These are phyloP conservation scores for Acronicta psi DNA, from an alignment of 2,888 invertebrate species.

Conservation along the genomic window DNA sequence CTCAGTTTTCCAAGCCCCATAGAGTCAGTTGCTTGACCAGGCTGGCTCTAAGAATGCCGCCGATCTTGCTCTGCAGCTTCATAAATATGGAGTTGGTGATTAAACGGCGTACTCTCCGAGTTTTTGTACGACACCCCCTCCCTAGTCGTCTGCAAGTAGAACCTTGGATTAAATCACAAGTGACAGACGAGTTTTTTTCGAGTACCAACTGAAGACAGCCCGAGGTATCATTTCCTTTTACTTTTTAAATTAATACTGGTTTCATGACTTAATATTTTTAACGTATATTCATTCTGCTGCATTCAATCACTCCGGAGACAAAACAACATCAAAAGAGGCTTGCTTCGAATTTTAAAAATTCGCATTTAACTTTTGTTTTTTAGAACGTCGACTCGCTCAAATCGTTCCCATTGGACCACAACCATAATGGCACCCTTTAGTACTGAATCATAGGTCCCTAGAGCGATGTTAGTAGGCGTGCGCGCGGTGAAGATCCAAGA, in stretches of 20 bases:
- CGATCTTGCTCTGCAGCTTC: constrained; percentile 72
- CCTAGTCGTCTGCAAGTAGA: constrained; percentile 44
- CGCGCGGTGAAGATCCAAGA: constrained; percentile 55
- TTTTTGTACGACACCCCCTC: constrained; percentile 71
- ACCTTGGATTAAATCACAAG: constrained; percentile 64
- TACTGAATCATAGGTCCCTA: constrained; percentile 65
- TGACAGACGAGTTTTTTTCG: constrained; percentile 46
- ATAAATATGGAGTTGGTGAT: constrained; percentile 85
- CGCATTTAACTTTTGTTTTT: not conserved
- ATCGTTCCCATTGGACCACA: constrained; percentile 51
- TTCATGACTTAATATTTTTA: too few relatives aligned
- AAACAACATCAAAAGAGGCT: constrained; percentile 24
- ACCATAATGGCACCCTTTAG: constrained; percentile 63
- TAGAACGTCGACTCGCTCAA: constrained; percentile 15
- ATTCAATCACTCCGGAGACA: constrained; percentile 22
- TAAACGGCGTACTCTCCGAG: constrained; percentile 73
- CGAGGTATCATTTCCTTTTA: constrained; percentile 43
- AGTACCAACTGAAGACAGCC: constrained; percentile 32
- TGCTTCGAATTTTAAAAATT: not conserved
- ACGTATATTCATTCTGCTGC: too few relatives aligned
- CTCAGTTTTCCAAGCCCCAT: constrained; percentile 58
- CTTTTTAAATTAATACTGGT: constrained; percentile 38
- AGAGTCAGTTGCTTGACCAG: constrained; percentile 51
- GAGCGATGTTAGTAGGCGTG: constrained; percentile 56
- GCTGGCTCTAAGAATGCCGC: constrained; percentile 81